phyloP scores from a whole-genome alignment of 2,888 invertebrate species.

The Xylophagus ater region DNA sequence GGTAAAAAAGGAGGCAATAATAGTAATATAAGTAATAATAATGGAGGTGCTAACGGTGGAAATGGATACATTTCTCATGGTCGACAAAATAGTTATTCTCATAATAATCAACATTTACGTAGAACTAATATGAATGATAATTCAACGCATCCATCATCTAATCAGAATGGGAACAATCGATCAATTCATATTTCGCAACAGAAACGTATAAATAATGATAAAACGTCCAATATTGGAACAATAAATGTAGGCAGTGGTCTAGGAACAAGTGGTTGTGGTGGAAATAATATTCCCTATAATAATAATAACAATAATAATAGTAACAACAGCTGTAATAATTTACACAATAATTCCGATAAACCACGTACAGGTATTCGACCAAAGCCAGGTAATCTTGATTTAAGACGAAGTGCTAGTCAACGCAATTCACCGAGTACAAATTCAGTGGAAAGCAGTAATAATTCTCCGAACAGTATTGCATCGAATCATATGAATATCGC shows the following conservation, averaged over 20 bases:
- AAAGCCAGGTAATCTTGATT: slow-evolving; percentile 31
- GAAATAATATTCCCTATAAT: not conserved
- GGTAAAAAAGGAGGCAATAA: slow-evolving; percentile 18
- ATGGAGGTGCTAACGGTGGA: slow-evolving; percentile 13
- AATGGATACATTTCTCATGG: slow-evolving; percentile 14
- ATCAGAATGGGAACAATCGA: slow-evolving; percentile 5
- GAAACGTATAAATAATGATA: slow-evolving; percentile 7
- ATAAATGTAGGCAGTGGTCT: too few species aligned
- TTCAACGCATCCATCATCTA: slow-evolving; percentile 6
- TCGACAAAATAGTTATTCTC: slow-evolving; percentile 8
- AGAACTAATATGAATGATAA: slow-evolving; percentile 5
- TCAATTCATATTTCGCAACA: slow-evolving; percentile 9
- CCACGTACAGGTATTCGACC: slow-evolving; percentile 25
- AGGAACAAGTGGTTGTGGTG: not conserved
- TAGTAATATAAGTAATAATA: slow-evolving; percentile 24
- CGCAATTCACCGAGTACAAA: slow-evolving; percentile 39
- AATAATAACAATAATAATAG: slow-evolving; percentile 4
- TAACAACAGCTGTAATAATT: slow-evolving; percentile 6
- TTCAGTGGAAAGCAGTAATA: slow-evolving; percentile 37
- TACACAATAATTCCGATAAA: slow-evolving; percentile 5
- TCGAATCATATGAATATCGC: slow-evolving; percentile 22
- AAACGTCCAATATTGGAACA: slow-evolving; percentile 3
- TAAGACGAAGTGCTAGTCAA: slow-evolving; percentile 34
- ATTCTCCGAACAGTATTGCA: slow-evolving; percentile 37
- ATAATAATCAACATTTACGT: slow-evolving; percentile 4